Conservation (phyloP, 2,888 invertebrate species). For the Xestoiulus laeticollis region DNA sequence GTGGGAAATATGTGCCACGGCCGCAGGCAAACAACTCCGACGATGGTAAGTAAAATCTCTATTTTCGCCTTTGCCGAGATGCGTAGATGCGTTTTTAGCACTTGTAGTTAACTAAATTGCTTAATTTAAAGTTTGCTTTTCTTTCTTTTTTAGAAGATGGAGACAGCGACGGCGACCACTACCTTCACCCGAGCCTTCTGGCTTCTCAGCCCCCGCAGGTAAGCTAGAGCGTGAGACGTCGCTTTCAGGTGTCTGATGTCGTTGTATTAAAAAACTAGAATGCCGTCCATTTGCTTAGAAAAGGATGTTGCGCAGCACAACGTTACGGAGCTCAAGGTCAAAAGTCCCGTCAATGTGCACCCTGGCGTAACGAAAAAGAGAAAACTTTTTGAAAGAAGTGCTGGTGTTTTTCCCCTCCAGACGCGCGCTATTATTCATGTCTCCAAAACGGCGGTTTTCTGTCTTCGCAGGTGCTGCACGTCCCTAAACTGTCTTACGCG, state of each 20-base stretch:
- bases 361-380: background rate
- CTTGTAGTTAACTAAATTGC: too few relatives aligned
- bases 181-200: constrained; percentile 83
- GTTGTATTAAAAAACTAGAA: constrained; percentile 3
- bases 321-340: background rate
- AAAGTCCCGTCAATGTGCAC: background rate
- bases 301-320: background rate
- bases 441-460: background rate
- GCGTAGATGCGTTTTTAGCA: too few relatives aligned
- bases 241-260: background rate
- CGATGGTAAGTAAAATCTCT: background rate
- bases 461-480: constrained; percentile 42
- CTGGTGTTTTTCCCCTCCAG: background rate
- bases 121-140: too few relatives aligned
- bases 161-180: constrained; percentile 63
- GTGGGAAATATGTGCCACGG: constrained; percentile 63
- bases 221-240: background rate
- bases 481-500: constrained; percentile 49
- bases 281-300: constrained; percentile 24
- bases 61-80: background rate
- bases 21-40: constrained; percentile 42
- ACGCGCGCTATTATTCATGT: background rate
- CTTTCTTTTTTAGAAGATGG: constrained; percentile 50
- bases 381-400: background rate
- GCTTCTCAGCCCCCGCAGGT: constrained; percentile 52